Conservation (phyloP, 2,888 invertebrate genomes). For the Megalurothrips usitatus region DNA sequence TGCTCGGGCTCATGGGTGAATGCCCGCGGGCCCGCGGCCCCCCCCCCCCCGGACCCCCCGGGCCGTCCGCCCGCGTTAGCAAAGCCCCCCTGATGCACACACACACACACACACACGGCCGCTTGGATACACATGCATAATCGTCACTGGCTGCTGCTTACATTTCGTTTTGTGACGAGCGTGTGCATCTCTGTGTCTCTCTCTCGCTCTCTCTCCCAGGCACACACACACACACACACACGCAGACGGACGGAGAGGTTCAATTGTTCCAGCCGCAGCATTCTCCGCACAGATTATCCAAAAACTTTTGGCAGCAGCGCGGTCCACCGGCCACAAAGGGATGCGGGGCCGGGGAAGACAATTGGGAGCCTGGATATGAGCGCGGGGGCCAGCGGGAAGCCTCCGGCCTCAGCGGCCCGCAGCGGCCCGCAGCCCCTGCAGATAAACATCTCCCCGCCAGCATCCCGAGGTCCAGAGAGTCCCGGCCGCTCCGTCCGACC, state of each 20-base stretch:
- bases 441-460: not conserved
- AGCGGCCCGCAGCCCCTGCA: not conserved
- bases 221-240: not conserved
- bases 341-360: too few species aligned
- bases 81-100: not conserved
- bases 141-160: slow-evolving; percentile 18
- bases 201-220: not conserved
- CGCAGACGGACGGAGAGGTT: not conserved
- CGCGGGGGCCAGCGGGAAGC: not conserved
- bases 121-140: slow-evolving; percentile 8
- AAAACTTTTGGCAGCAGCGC: not conserved
- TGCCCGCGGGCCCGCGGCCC: too few species aligned
- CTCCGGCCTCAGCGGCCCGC: not conserved
- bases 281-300: not conserved
- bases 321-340: too few species aligned
- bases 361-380: not conserved
- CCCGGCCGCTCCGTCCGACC: too few species aligned
- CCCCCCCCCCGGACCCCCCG: too few species aligned
- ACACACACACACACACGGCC: not conserved
- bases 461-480: too few species aligned
- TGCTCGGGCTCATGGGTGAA: too few species aligned
- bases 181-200: too few species aligned
- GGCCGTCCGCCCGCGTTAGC: not conserved
- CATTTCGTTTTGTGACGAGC: not conserved
- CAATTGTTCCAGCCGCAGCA: slow-evolving; percentile 4